phyloP scores from a whole-genome alignment of 1,140 invertebrate genomes.

The Drosophila lowei region DNA sequence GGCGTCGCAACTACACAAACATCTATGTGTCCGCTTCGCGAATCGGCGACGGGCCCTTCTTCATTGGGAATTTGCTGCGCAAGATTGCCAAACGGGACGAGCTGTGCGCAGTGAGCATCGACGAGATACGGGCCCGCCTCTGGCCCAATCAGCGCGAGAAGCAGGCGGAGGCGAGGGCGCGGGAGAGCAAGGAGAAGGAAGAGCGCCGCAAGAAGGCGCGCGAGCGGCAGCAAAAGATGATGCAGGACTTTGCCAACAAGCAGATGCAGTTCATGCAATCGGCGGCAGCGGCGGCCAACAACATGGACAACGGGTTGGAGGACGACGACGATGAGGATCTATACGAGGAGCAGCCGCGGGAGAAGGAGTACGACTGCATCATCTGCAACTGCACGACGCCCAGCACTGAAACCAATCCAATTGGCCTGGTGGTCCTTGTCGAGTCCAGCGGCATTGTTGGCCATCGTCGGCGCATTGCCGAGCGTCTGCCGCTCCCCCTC shows the following conservation, averaged over 20 bases:
- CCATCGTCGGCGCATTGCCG: conserved; percentile 78
- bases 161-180: conserved; percentile 89
- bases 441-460: conserved; percentile 80
- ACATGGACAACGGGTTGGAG: conserved; percentile 84
- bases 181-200: conserved; percentile 90
- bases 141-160: conserved; percentile 91
- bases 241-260: conserved; percentile 95
- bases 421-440: conserved; percentile 94
- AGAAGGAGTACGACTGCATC: conserved; percentile 95
- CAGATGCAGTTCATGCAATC: conserved; percentile 96
- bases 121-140: conserved; percentile 87
- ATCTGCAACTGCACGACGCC: conserved; percentile 96
- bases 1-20: conserved; percentile 47
- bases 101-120: conserved; percentile 87
- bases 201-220: conserved; percentile 92
- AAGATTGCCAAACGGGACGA: conserved; percentile 89
- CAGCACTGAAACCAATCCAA: conserved; percentile 92
- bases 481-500: conserved; percentile 70
- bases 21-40: conserved; percentile 83
- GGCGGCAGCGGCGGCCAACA: conserved; percentile 87
- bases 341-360: conserved; percentile 86
- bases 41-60: conserved; percentile 95
- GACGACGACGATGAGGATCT: conserved; percentile 86
- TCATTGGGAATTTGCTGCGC: conserved; percentile 90
- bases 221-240: conserved; percentile 95